Evolutionary conservation across 2,797 vertebrate species (phyloP).

Genomic region (Cossypha dichroa): DNA sequence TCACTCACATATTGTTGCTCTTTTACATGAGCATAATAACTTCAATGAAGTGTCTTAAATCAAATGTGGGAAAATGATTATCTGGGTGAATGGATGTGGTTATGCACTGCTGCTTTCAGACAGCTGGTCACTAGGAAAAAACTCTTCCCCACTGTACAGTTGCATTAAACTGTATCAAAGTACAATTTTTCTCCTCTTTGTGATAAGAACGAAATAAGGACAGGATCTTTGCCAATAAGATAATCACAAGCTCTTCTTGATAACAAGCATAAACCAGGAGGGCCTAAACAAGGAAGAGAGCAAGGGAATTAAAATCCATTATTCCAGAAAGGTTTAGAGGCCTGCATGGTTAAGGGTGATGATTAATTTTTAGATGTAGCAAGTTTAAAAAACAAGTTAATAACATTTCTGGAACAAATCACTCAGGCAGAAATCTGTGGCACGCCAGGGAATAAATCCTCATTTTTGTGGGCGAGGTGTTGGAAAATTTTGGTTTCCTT

Average conservation of each 20-base stretch:
- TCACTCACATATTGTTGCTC: background rate
- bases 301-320: background rate
- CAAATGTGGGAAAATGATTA: background rate
- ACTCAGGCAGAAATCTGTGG: background rate
- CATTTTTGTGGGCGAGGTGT: background rate
- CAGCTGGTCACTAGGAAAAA: background rate
- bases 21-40: background rate
- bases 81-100: background rate
- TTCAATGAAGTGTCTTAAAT: constrained; percentile 1
- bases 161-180: background rate
- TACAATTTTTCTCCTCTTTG: background rate
- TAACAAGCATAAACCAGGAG: background rate
- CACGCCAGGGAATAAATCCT: background rate
- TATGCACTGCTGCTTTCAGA: background rate
- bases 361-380: background rate
- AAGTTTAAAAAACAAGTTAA: background rate
- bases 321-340: background rate
- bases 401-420: background rate
- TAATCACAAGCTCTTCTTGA: background rate
- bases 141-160: background rate
- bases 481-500: background rate
- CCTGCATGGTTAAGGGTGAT: background rate
- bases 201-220: background rate
- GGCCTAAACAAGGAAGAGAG: background rate
- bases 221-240: background rate